phyloP scores from a whole-genome alignment of 2,113 vertebrate genomes.

The Limnothrissa miodon region DNA sequence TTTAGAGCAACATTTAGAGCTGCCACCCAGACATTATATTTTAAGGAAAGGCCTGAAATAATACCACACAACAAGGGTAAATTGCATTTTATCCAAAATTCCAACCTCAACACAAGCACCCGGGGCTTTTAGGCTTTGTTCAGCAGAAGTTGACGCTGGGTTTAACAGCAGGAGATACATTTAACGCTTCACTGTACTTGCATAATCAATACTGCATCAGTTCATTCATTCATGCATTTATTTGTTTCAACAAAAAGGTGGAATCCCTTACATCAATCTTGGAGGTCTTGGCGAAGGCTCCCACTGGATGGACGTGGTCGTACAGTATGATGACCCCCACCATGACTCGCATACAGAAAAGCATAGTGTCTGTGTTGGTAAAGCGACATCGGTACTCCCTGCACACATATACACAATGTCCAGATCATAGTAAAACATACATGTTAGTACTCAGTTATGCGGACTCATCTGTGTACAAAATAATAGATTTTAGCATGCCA shows the following conservation, averaged over 20 bases:
- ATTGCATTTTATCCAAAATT: no score
- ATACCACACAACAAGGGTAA: no score
- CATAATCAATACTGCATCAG: not conserved
- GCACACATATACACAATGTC: not conserved
- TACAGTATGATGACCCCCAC: slow-evolving; percentile 93
- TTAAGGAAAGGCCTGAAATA: no score
- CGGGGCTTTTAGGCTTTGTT: not conserved
- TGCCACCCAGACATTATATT: no score
- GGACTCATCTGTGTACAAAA: no score
- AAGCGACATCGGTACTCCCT: slow-evolving; percentile 91
- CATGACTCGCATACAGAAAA: slow-evolving; percentile 96
- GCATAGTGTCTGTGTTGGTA: slow-evolving; percentile 90
- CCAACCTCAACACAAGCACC: not conserved
- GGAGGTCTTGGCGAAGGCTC: slow-evolving; percentile 91
- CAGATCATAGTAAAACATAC: not conserved
- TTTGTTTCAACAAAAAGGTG: not conserved
- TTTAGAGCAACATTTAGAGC: no score
- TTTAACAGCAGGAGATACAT: not conserved
- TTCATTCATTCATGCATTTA: not conserved
- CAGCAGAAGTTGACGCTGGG: no score
- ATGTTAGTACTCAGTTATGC: not conserved
- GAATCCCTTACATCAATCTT: slow-evolving; percentile 86
- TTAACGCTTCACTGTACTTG: not conserved
- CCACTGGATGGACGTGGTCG: slow-evolving; percentile 90
- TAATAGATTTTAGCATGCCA: no score